Evolutionary conservation across 2,113 vertebrate genomes (phyloP).

Genomic region (Pterophyllum scalare): DNA sequence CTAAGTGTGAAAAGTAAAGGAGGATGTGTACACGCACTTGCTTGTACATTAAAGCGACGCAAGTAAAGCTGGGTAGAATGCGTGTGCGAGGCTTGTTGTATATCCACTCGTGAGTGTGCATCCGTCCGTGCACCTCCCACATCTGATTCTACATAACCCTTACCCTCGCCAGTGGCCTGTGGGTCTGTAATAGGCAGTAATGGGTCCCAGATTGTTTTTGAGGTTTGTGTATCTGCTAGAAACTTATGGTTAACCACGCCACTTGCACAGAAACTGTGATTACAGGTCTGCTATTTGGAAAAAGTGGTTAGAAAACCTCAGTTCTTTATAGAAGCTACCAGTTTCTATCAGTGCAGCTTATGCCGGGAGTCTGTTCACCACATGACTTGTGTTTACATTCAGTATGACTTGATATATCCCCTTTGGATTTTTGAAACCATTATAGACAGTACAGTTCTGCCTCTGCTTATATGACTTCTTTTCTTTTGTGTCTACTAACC

Average conservation of each 20-base stretch:
- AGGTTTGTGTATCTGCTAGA: slow-evolving; percentile 64
- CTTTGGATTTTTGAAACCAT: slow-evolving; percentile 10
- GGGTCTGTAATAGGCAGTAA: slow-evolving; percentile 78
- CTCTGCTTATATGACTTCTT: background rate
- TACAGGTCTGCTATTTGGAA: slow-evolving; percentile 72
- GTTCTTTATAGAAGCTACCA: slow-evolving; percentile 73
- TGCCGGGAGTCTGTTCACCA: slow-evolving; percentile 57
- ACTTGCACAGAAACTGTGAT: slow-evolving; percentile 78
- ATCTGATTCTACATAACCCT: slow-evolving; percentile 65
- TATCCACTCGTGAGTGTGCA: slow-evolving; percentile 34
- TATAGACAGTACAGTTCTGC: background rate
- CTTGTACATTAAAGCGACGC: background rate
- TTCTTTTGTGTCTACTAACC: background rate
- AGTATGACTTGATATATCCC: slow-evolving; percentile 12
- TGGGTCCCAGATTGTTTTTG: slow-evolving; percentile 81
- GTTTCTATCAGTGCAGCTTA: slow-evolving; percentile 60
- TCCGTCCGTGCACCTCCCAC: slow-evolving; percentile 45
- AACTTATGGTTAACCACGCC: slow-evolving; percentile 74
- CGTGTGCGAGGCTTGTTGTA: background rate
- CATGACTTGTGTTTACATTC: slow-evolving; percentile 58
- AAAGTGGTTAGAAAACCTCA: slow-evolving; percentile 66
- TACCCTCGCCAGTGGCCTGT: slow-evolving; percentile 63
- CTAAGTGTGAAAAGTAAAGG: slow-evolving; percentile 20
- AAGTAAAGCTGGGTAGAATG: background rate
- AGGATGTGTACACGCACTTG: background rate